Evolutionary conservation across 2,888 invertebrate species (phyloP).

Genomic region (Caenorhabditis auriculariae): DNA sequence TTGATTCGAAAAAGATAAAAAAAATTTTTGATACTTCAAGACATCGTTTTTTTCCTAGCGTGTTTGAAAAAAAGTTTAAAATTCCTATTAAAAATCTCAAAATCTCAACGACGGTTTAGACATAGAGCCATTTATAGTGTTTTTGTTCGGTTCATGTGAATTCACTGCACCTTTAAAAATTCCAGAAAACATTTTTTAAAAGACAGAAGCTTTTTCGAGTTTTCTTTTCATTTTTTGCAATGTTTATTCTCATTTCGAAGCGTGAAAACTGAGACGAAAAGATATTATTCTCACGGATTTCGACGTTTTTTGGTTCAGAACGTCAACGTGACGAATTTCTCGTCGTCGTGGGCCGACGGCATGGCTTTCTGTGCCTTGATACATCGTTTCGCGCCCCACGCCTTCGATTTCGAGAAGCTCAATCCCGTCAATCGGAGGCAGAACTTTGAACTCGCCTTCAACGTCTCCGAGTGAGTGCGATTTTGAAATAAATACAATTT

Average conservation of each 20-base stretch:
- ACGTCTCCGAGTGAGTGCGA: constrained; percentile 76
- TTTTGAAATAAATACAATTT: constrained; percentile 1
- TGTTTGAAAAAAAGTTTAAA: no score
- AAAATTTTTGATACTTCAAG: no score
- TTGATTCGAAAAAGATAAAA: no score
- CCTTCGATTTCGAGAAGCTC: constrained; percentile 89
- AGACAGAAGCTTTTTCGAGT: background rate
- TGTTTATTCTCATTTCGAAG: no score
- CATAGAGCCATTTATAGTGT: no score
- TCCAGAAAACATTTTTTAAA: background rate
- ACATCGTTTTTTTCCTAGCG: no score
- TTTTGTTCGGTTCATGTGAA: no score
- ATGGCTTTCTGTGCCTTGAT: constrained; percentile 97
- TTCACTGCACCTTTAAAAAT: no score
- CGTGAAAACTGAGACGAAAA: no score
- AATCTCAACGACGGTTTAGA: no score
- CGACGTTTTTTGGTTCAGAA: constrained; percentile 15
- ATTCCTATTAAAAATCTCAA: no score
- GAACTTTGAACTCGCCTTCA: constrained; percentile 96
- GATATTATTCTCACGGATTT: background rate
- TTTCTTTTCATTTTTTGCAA: no score
- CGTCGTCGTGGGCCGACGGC: constrained; percentile 96
- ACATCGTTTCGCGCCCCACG: constrained; percentile 77
- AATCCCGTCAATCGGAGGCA: constrained; percentile 84
- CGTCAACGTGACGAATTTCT: constrained; percentile 96